Percentiles rank a stretch among this genome's conserved stretches.
Evolutionary conservation across 2,888 invertebrate species (phyloP).

Genomic region (Sinelater perroti): DNA sequence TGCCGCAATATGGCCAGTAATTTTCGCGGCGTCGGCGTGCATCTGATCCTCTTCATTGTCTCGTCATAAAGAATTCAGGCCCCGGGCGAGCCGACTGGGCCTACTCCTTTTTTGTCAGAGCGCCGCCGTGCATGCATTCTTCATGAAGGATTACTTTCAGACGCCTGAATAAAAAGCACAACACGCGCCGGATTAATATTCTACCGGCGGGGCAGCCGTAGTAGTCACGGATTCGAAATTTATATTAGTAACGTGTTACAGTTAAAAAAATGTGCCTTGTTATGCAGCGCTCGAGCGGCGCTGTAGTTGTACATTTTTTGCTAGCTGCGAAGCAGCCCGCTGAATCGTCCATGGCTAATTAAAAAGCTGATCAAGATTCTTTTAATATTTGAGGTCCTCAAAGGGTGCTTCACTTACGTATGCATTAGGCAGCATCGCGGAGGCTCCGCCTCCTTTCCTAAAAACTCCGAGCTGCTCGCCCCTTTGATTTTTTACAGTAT

Average conservation of each 20-base stretch:
- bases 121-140: constrained; percentile 12
- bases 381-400: too few relatives aligned
- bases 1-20: constrained; percentile 12
- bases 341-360: too few relatives aligned
- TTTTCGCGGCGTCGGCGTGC: constrained; percentile 16
- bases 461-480: too few relatives aligned
- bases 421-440: too few relatives aligned
- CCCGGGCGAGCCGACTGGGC: constrained; percentile 6
- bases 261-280: too few relatives aligned
- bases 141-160: constrained; percentile 18
- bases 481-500: too few relatives aligned
- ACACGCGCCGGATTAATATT: constrained; percentile 8
- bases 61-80: constrained; percentile 18
- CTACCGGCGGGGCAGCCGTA: not conserved
- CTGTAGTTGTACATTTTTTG: too few relatives aligned
- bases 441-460: too few relatives aligned
- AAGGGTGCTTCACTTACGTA: too few relatives aligned
- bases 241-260: constrained; percentile 9
- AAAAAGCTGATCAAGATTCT: too few relatives aligned
- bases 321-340: too few relatives aligned
- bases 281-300: too few relatives aligned
- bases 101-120: constrained; percentile 15
- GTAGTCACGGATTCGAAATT: constrained; percentile 9
- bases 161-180: constrained; percentile 15
- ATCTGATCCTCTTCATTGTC: constrained; percentile 13